Evolutionary conservation across 1,140 invertebrate species (phyloP).

Genomic region (Drosophila watanabei): DNA sequence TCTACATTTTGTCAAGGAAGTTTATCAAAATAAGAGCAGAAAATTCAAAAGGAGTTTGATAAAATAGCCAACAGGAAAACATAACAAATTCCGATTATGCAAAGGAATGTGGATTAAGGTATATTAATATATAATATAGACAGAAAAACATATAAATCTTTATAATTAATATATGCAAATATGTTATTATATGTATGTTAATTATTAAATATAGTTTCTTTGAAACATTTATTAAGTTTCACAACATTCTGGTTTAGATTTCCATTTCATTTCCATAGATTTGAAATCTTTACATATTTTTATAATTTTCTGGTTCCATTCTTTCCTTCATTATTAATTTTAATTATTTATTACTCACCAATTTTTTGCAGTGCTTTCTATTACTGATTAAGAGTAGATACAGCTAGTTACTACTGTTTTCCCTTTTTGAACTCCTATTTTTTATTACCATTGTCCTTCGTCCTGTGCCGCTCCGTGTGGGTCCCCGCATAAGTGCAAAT

Average conservation of each 20-base stretch:
- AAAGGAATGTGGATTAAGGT: too few relatives aligned
- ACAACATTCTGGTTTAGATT: too few relatives aligned
- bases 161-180: background rate
- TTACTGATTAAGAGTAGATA: constrained; percentile 10
- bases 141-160: background rate
- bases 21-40: background rate
- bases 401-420: constrained; percentile 58
- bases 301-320: background rate
- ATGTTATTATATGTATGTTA: background rate
- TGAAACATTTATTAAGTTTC: background rate
- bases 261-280: too few relatives aligned
- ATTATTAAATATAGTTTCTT: background rate
- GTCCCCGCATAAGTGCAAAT: constrained; percentile 66
- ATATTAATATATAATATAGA: background rate
- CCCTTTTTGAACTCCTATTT: constrained; percentile 24
- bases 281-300: too few relatives aligned
- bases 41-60: background rate
- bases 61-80: background rate
- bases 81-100: background rate
- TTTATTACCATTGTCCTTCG: constrained; percentile 64
- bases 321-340: background rate
- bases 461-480: background rate
- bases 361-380: background rate
- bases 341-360: background rate
- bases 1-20: constrained; percentile 4